A percentile compares a stretch with the other conserved stretches of the same genome.
These are phyloP conservation scores for Emydura subglobosa DNA, from an alignment of 2,113 vertebrate species.

Conservation along the genomic window DNA sequence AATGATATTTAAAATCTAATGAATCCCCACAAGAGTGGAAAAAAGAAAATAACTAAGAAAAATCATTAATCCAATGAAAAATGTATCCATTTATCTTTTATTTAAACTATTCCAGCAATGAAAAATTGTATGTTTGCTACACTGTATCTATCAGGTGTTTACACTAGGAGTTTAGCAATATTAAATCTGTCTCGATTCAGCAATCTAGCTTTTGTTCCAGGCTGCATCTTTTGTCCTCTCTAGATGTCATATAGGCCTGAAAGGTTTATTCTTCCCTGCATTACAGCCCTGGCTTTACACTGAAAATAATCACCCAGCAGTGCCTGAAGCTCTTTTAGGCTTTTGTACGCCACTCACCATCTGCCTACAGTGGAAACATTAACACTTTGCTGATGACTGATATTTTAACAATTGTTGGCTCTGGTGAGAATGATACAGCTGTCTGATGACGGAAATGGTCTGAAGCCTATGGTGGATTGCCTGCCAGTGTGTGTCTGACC, in stretches of 20 bases:
- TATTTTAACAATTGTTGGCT: not conserved
- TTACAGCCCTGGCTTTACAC: not conserved
- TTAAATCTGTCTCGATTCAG: not conserved
- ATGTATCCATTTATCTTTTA: not conserved
- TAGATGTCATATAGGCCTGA: not conserved
- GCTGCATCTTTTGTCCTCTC: not conserved
- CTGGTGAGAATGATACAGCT: not conserved
- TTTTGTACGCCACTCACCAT: not conserved
- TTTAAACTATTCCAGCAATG: not conserved
- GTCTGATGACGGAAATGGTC: not conserved
- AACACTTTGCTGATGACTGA: not conserved
- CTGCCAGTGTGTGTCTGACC: not conserved
- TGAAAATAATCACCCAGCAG: rapidly evolving
- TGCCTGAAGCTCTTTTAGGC: not conserved
- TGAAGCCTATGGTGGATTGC: rapidly evolving
- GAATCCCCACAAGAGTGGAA: not conserved
- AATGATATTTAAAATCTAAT: not conserved
- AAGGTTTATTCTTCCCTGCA: not conserved
- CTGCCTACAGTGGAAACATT: conserved; percentile 7
- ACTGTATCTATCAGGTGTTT: not conserved
- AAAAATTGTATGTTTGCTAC: not conserved
- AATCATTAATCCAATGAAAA: not conserved
- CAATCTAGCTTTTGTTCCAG: not conserved
- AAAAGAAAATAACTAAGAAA: not conserved
- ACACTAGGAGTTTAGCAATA: rapidly evolving